Evolutionary conservation across 2,113 vertebrate genomes (phyloP), one percentile per base, ranked within the genome.

Genomic region (Tichodroma muraria): DNA sequence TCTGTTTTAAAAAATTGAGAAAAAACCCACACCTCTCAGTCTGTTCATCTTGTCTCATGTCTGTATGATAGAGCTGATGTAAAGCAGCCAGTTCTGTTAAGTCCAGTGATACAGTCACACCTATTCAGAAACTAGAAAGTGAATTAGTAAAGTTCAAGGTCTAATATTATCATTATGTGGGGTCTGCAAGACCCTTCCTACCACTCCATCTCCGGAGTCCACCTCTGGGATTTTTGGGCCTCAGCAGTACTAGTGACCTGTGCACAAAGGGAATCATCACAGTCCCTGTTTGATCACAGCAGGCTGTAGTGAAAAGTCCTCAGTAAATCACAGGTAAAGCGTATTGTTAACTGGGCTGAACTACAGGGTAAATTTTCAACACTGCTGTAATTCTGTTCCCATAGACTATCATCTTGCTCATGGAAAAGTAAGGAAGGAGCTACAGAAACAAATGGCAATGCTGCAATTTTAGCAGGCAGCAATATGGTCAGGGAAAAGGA

Each of bases 341-440:
- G 1, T 50, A n/a, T 56, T 45, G 80, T 95, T 97, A 95, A 88
- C 77, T 77, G 90, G 54, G 47, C 75, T 90, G 93, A 95, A 89
- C 73, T 92, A 73, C 42, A 82, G 88, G 44, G 59, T 80, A 75
- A 71, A 25, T 95, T 95, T 95, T 95, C 78, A 95, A 79, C 80
- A 61, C 54, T 85, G 69, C 66, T 64, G 84, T 95, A 95, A 95
- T 93, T 72, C 80, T 71, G 33, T 78, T 93, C 96, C 94, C 93
- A 88, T 77, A 95, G 94, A 94, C 89, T 65, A 92, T 95, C 91
- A 95, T 89, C 57, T 92, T 92, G 69, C 81, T 96, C 65, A 33
- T 86, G 61, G 57, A 85, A 89, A 96, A 94, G 57, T 64, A 88
- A 79, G 72, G 65, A 40, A 68, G 73, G 33, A 76, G 42, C 73